phyloP scores from a whole-genome alignment of 2,113 vertebrate genomes.

The Corynorhinus townsendii region DNA sequence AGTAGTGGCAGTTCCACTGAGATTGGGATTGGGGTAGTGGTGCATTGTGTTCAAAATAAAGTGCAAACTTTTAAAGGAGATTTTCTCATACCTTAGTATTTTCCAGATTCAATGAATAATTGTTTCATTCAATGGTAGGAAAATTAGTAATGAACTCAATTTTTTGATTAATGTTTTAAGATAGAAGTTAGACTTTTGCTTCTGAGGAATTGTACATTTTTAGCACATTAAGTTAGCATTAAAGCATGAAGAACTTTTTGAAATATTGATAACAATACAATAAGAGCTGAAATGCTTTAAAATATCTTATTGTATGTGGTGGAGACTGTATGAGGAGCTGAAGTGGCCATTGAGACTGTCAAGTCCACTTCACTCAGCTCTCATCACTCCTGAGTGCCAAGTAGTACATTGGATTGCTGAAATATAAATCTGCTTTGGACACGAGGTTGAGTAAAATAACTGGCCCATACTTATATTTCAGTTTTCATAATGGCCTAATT shows the following conservation, averaged over 20 bases:
- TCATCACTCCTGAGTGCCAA: not conserved
- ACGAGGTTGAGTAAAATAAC: conserved; percentile 24
- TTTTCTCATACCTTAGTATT: not conserved
- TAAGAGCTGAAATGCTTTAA: not conserved
- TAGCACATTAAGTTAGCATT: not conserved
- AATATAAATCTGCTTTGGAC: conserved; percentile 23
- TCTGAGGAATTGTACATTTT: not conserved
- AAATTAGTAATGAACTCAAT: not conserved
- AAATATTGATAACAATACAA: not conserved
- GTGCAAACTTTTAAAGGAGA: not conserved
- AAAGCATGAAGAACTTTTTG: not conserved
- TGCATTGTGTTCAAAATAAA: not conserved
- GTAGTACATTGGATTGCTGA: not conserved
- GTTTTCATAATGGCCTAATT: conserved; percentile 46
- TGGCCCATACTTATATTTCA: conserved; percentile 1
- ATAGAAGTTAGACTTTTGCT: not conserved
- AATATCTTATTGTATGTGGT: not conserved
- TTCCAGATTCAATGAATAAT: not conserved
- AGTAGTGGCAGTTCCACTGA: not conserved
- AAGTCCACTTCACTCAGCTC: not conserved
- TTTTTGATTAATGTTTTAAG: not conserved
- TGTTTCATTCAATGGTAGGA: not conserved
- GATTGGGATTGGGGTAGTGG: rapidly evolving
- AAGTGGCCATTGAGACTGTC: not conserved
- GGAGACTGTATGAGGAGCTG: not conserved